A percentile compares a stretch with the other conserved stretches of the same genome.
Conservation (phyloP, 2,797 vertebrate genomes). For the Coilia nasus region DNA sequence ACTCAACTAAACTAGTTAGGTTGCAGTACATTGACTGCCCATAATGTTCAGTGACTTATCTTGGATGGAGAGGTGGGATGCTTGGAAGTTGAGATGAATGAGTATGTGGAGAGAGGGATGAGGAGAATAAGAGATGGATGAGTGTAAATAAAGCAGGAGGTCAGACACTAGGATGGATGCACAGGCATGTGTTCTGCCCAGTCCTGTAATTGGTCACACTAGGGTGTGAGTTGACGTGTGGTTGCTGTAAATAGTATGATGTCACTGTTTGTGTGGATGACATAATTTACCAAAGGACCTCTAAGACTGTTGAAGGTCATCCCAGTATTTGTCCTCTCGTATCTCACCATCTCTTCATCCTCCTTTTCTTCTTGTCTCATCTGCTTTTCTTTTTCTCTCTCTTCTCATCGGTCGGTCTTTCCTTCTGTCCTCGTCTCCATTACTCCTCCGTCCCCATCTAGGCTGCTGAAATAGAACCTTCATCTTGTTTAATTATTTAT, state of each 20-base stretch:
- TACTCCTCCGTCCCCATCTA: not conserved
- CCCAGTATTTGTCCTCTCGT: not conserved
- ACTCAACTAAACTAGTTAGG: not conserved
- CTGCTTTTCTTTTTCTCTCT: not conserved
- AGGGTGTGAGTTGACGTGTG: not conserved
- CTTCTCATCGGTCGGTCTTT: not conserved
- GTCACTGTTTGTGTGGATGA: constrained; percentile 28
- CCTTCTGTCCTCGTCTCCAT: not conserved
- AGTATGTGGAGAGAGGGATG: not conserved
- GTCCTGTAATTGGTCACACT: not conserved
- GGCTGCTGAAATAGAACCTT: not conserved
- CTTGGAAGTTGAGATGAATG: not conserved
- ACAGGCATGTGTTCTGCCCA: not conserved
- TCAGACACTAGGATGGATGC: not conserved
- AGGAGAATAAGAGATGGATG: not conserved
- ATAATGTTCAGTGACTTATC: too few species aligned
- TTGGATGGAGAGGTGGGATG: not conserved
- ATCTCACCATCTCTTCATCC: not conserved
- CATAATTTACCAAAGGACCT: not conserved
- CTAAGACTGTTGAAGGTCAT: not conserved
- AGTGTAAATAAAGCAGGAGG: not conserved
- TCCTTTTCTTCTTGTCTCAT: not conserved
- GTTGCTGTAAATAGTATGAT: constrained; percentile 48
- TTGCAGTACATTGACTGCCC: too few species aligned
- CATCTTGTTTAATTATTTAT: not conserved